A percentile compares a stretch with the other conserved stretches of the same genome.
These are phyloP conservation scores for Enteromius unitaeniatus DNA, from an alignment of 2,797 vertebrate genomes.

Conservation along the genomic window DNA sequence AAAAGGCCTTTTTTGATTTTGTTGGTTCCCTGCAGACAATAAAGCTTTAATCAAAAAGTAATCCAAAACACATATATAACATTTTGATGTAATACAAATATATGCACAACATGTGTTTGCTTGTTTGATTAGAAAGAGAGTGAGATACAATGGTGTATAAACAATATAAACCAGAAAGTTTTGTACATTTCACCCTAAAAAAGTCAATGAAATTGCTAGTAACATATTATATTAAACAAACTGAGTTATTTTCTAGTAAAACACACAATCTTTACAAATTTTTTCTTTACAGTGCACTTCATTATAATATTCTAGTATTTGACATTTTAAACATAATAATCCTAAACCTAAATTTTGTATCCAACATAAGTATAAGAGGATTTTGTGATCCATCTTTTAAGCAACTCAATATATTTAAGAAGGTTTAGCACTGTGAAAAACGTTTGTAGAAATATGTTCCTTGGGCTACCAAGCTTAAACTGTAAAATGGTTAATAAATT, in stretches of 20 bases:
- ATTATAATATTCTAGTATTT: too few species aligned
- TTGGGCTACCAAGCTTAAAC: neutral
- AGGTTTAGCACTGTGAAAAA: neutral
- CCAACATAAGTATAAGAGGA: neutral
- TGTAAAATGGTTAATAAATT: neutral
- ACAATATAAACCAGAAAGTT: neutral
- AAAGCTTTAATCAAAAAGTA: neutral
- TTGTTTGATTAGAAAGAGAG: neutral
- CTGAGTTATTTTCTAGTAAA: neutral
- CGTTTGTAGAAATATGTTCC: neutral
- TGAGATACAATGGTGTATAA: neutral
- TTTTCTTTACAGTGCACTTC: neutral
- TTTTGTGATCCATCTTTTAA: neutral
- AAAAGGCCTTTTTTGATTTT: slow-evolving; percentile 68
- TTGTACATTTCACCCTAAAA: neutral
- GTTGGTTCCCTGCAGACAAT: slow-evolving; percentile 69
- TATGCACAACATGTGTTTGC: neutral
- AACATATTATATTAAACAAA: neutral
- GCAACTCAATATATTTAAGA: neutral
- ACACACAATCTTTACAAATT: too few species aligned
- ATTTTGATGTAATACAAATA: neutral
- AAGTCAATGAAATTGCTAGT: neutral
- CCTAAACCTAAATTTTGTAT: neutral
- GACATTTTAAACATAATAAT: neutral
- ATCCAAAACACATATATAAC: neutral